Evolutionary conservation across 2,113 vertebrate genomes (phyloP).

Genomic region (Zosterops japonicus): DNA sequence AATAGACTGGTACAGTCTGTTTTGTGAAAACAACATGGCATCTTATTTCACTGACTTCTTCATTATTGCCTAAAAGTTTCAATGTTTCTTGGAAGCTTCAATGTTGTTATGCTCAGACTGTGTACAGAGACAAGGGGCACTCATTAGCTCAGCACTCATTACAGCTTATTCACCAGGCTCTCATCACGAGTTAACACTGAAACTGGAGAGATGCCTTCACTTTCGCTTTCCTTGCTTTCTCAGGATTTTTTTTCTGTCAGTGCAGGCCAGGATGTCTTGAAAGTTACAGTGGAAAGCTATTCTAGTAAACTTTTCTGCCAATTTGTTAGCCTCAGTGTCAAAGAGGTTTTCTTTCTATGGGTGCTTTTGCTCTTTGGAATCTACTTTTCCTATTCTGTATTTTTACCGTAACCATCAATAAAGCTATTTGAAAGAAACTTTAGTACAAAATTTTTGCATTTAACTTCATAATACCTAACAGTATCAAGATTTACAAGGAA

Average conservation of each 20-base stretch:
- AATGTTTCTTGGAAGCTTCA: not conserved
- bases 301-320: not conserved
- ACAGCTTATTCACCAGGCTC: not conserved
- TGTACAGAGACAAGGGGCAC: not conserved
- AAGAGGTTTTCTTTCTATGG: not conserved
- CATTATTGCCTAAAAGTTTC: not conserved
- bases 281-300: not conserved
- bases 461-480: not conserved
- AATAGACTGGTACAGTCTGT: not conserved
- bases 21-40: not conserved
- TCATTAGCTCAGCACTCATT: not conserved
- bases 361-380: not conserved
- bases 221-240: not conserved
- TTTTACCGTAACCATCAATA: not conserved
- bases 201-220: not conserved
- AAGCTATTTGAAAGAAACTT: not conserved
- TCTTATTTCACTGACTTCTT: not conserved
- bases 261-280: fast-evolving
- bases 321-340: not conserved
- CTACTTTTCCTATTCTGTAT: not conserved
- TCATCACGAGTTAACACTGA: not conserved
- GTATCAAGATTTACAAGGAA: not conserved
- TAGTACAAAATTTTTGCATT: not conserved
- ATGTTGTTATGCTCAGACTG: not conserved
- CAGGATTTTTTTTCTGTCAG: not conserved